Conservation (phyloP, 2,113 vertebrate genomes). For the Nesoenas mayeri region DNA sequence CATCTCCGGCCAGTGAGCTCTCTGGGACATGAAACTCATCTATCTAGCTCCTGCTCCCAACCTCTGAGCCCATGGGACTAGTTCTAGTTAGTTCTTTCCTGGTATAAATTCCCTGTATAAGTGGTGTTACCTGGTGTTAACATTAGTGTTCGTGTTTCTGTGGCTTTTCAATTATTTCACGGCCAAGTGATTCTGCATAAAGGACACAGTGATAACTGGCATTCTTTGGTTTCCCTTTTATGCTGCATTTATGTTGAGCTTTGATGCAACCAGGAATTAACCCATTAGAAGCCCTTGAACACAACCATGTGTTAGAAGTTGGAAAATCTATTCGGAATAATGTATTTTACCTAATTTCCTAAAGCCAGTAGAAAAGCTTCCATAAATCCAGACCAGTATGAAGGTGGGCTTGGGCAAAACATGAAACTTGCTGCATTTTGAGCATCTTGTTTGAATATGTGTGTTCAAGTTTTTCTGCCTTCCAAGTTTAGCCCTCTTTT, state of each 20-base stretch:
- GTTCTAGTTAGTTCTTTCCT: background rate
- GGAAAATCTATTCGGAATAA: background rate
- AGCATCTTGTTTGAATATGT: background rate
- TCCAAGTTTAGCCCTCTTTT: background rate
- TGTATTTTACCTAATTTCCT: background rate
- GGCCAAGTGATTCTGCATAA: background rate
- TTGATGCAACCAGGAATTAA: background rate
- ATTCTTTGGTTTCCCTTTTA: background rate
- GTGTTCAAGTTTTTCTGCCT: conserved; percentile 3
- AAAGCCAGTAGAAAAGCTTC: background rate
- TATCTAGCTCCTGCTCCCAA: background rate
- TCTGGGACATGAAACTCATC: background rate
- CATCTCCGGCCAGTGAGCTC: background rate
- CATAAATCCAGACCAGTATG: background rate
- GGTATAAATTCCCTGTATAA: background rate
- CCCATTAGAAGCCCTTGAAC: background rate
- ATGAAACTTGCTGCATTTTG: background rate
- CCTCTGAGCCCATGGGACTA: background rate
- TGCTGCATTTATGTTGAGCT: background rate
- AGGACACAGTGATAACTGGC: background rate
- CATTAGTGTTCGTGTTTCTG: background rate
- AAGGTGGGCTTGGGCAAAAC: background rate
- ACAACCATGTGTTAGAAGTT: background rate
- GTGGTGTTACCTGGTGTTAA: background rate
- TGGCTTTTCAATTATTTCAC: background rate